Base-by-base conservation (phyloP, 2,888 invertebrate species). In the Lasioglossum villosulum region DNA sequence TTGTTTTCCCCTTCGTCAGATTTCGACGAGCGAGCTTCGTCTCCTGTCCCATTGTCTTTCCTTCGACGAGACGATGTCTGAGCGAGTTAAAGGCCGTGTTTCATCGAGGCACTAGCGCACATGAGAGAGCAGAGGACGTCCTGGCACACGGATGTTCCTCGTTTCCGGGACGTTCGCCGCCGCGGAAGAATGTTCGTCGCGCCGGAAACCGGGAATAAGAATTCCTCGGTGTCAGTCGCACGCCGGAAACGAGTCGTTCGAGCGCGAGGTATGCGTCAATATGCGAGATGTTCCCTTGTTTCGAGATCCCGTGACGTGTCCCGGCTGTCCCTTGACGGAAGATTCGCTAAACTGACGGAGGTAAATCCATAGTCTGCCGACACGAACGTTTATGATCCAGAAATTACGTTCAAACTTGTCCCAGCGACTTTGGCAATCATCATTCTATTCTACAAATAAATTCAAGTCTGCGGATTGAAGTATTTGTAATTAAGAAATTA, bases 191-290 rank as follows among this genome's bases (percentile, higher is more conserved):
- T 77, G 76, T 70, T 27, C 34, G 27, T 45, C 68, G 68, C 70
- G 42, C 23, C 66, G 45, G 56, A 71, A 52, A 83, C 72, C 70
- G 48, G 75, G 82, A 80, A 83, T 83, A 80, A 80, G 75, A 83
- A 83, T 83, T 80, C 80, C 71, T 59, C 48, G 70, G 48, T 80
- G 80, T 75, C 82, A 80, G 59, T 48, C 82, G 80, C 37, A 45
- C 75, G 16, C 48, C 75, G 73, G 30, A 45, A 75, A 71, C 75
- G 70, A 70, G 34, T 37, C 75, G 52, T 39, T 75, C 82, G 70
- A 63, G 75, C 80, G 42, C 59, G 19, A 74, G 68, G 75, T 71
- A 82, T 80, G 74, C 75, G 59, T 82, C 80, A 52, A 77, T 77
- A 66, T 73, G 72, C 48, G 80, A 71, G 75, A 75, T 80, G 39